These are phyloP conservation scores for Rattus rattus DNA, from an alignment of 2,113 vertebrate species.

Conservation along the genomic window DNA sequence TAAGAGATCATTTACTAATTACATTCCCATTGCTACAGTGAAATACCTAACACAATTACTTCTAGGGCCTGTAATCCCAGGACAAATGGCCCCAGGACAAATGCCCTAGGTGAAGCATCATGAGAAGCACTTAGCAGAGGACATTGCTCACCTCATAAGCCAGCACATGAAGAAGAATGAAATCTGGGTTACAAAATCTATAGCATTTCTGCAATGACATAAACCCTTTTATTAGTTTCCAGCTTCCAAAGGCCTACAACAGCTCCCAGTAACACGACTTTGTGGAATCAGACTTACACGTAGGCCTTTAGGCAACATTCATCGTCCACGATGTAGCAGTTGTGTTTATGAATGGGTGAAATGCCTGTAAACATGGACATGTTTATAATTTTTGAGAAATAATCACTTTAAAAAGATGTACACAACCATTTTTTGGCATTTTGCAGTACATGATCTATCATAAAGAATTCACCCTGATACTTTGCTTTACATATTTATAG, in stretches of 20 bases:
- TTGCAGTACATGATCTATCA: background rate
- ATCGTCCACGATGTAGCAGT: background rate
- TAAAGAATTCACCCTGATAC: background rate
- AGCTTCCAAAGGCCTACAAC: background rate
- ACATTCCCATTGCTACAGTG: background rate
- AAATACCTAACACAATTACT: background rate
- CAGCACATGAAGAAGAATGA: background rate
- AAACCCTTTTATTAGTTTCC: background rate
- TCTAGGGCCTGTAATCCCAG: background rate
- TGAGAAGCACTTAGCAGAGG: background rate
- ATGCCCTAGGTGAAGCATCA: background rate
- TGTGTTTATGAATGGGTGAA: background rate
- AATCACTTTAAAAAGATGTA: background rate
- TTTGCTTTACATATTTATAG: background rate
- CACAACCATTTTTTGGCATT: background rate
- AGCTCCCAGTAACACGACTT: background rate
- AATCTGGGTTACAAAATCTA: rapidly evolving
- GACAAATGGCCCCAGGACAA: background rate
- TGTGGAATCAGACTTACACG: background rate
- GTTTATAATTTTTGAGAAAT: background rate
- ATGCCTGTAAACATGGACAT: background rate
- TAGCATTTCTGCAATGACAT: too few relatives aligned
- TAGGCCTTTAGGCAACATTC: background rate
- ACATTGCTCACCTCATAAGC: background rate
- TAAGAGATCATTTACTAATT: background rate